These are phyloP conservation scores for Heteromurus nitidus DNA, from an alignment of 2,888 invertebrate species.

Conservation along the genomic window DNA sequence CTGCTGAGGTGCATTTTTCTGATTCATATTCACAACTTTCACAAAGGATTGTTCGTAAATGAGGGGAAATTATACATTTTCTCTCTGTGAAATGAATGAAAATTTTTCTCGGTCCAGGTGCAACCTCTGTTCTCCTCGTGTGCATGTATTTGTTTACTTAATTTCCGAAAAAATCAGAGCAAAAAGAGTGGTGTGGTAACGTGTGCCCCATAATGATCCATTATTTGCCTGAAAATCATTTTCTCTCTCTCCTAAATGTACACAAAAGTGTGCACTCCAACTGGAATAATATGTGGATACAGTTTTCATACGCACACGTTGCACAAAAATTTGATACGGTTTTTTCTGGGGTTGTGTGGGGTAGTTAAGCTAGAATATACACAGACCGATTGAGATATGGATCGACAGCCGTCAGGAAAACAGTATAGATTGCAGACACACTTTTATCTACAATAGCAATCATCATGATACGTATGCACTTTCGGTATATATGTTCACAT, in stretches of 20 bases:
- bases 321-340: constrained; percentile 1
- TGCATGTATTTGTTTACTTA: constrained; percentile 22
- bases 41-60: constrained; percentile 26
- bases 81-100: not conserved
- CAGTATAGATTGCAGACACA: constrained; percentile 7
- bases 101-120: constrained; percentile 23
- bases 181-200: not conserved
- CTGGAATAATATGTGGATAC: not conserved
- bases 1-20: not conserved
- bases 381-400: constrained; percentile 22
- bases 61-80: no score
- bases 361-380: not conserved
- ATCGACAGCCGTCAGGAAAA: not conserved
- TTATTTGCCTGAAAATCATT: not conserved
- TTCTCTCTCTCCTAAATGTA: not conserved
- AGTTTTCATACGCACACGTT: not conserved
- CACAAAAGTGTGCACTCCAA: not conserved
- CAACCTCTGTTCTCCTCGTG: no score
- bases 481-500: no score
- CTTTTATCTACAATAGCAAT: constrained; percentile 21
- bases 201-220: not conserved
- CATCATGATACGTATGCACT: no score
- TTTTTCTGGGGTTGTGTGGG: not conserved
- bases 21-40: no score
- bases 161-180: not conserved